Base-by-base conservation (phyloP, 2,113 vertebrate species). In the Morone chrysops region DNA sequence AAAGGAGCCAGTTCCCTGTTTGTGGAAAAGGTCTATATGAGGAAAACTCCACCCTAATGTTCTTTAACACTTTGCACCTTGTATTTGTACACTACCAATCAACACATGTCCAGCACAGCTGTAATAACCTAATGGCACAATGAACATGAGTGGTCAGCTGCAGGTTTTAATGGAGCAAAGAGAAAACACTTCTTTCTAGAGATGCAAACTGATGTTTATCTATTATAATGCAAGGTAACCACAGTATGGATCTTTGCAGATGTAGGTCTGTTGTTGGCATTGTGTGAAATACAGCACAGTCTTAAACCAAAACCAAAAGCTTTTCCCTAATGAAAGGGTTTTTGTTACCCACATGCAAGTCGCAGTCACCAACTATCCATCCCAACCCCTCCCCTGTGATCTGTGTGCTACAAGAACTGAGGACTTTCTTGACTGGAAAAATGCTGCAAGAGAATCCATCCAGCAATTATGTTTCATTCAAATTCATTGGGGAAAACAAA, bases 51-150 rank as follows among this genome's bases (percentile, higher is more conserved):
- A 51, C 14, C 8, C 2, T 18, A 6, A 54, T 2, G 25, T 25
- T 25, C 45, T 67, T 41, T 9, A 81, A 54, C 59, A 0, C 54
- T 0, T 56, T 66, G 59, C 38, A 61, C 5, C 50, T 50, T 63
- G 57, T 16, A 31, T 81, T 81, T 59, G 25, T 14, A 6, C 66
- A 48, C 8, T 65, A 43, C 20, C 40, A 25, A 8, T 75, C 71
- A 68, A 14, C 48, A 31, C 9, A 14, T 59, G 53, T 17, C 14
- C 17, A 45, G 0, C 68, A 67, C n/a, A 4, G 5, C 13, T 66
- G 4, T 36, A 13, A 8, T 22, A 13, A 38, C 66, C 43, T 56
- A 31, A 5, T 0, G 47, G 20, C 4, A 54, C 20, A 12, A 17
- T 22, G 2, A 38, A 51, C 11, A 17, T 43, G 63, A 41, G 1